Percentiles rank a stretch among this genome's conserved stretches.
Conservation (phyloP, 1,140 invertebrate species). For the Lepidurus packardi region DNA sequence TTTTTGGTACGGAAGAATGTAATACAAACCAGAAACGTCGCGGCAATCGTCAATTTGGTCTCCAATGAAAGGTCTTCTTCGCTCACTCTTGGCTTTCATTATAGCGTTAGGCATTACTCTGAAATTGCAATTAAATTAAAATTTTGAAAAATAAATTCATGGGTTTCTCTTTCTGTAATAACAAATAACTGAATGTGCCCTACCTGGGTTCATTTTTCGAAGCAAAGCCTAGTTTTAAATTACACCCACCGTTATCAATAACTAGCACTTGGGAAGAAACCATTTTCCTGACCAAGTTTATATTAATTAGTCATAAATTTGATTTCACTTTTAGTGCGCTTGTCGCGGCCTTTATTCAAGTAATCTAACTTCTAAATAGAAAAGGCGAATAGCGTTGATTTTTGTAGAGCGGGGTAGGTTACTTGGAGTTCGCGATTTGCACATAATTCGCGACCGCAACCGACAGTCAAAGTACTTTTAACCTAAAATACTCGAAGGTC, state of each 20-base stretch:
- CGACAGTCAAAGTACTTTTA: too few relatives aligned
- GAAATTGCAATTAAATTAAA: slow-evolving; percentile 33
- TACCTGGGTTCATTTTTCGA: slow-evolving; percentile 61
- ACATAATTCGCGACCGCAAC: too few relatives aligned
- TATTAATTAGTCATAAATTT: too few relatives aligned
- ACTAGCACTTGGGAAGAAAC: slow-evolving; percentile 51
- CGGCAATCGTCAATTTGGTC: slow-evolving; percentile 92
- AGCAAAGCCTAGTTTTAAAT: slow-evolving; percentile 73
- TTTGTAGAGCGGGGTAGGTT: too few relatives aligned
- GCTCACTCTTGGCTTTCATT: slow-evolving; percentile 95
- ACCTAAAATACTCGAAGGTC: too few relatives aligned
- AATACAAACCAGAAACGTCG: slow-evolving; percentile 90
- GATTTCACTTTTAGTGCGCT: too few relatives aligned
- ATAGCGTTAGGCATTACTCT: slow-evolving; percentile 90
- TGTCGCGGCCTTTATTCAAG: too few relatives aligned
- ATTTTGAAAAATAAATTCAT: slow-evolving; percentile 33
- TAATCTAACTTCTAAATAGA: too few relatives aligned
- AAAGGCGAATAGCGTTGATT: too few relatives aligned
- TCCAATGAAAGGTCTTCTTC: slow-evolving; percentile 85
- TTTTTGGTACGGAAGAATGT: slow-evolving; percentile 89
- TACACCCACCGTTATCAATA: slow-evolving; percentile 81
- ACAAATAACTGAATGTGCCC: slow-evolving; percentile 36
- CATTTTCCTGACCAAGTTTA: not conserved
- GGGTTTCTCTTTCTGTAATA: too few relatives aligned
- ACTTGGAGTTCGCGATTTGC: too few relatives aligned